Base-by-base conservation (phyloP, 2,888 invertebrate genomes). In the Drosophila neonasuta region DNA sequence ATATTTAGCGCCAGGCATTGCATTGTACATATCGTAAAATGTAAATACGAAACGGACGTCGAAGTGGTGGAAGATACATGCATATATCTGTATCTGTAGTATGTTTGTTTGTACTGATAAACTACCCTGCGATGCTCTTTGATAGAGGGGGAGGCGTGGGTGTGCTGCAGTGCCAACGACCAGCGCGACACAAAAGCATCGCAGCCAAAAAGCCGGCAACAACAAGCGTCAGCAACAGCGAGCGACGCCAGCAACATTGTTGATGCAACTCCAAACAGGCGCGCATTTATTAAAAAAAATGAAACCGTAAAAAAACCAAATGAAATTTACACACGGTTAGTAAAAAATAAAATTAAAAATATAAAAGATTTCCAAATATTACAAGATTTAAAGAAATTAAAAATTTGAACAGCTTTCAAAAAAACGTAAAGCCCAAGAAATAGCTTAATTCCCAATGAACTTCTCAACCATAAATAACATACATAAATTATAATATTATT, bases 141-240 rank as follows among this genome's bases (percentile, higher is more conserved):
- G 41, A 9, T 29, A 24, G 6, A 24, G 24, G 24, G 36, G 63
- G 54, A 60, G 70, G 76, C 68, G 76, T 56, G 65, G 60, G 67
- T 41, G 57, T 34, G 51, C 24, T 34, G 29, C 34, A 68, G 68
- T 71, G 75, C 61, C 84, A 80, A 75, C 76, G 73, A 70, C 84
- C 79, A 83, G 48, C 66, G 63, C 24, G 24, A 24, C 24, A 59
- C 65, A 78, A 63, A 75, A 67, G 45, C 67, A 71, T 55, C 52
- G 42, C 66, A 64, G 74, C 68, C 78, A 74, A 82, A 82, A 82
- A 83, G 86, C 81, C 81, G 86, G 86, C 83, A 86, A 85, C 78
- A 82, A 82, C 76, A 82, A 72, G 48, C 71, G 51, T 41, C 32
- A 36, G 44, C 64, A 59, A 67, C 65, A 46, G 49, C 32, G 36